phyloP scores from a whole-genome alignment of 2,888 invertebrate genomes.

The Habrosyne pyritoides region DNA sequence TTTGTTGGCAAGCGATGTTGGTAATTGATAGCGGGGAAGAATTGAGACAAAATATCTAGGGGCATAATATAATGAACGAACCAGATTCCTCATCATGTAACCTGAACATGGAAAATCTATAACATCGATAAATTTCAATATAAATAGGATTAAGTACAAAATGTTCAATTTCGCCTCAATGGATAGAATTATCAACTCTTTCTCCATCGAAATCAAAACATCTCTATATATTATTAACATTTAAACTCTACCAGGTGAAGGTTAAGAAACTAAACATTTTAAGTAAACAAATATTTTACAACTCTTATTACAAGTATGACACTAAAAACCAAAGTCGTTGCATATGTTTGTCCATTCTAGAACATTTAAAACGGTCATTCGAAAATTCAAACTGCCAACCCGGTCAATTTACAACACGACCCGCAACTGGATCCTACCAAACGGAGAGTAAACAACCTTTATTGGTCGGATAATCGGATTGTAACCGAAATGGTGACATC shows the following conservation, averaged over 20 bases:
- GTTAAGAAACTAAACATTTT: background rate
- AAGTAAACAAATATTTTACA: background rate
- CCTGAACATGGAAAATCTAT: too few species aligned
- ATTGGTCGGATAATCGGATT: slow-evolving; percentile 26
- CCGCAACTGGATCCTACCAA: slow-evolving; percentile 12
- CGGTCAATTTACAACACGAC: slow-evolving; percentile 8
- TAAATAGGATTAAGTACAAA: too few species aligned
- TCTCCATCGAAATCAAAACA: too few species aligned
- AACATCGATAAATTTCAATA: too few species aligned
- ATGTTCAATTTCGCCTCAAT: too few species aligned
- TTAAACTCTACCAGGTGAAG: background rate
- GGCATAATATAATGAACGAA: too few species aligned
- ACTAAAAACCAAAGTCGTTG: background rate
- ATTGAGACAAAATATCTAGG: too few species aligned
- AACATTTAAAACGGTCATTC: slow-evolving; percentile 11
- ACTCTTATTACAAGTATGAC: background rate
- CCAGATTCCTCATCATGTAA: too few species aligned
- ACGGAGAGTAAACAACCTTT: slow-evolving; percentile 13
- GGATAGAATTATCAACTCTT: too few species aligned
- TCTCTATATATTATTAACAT: too few species aligned
- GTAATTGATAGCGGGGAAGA: too few species aligned
- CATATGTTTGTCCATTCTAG: background rate
- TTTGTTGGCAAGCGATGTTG: too few species aligned
- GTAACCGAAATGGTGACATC: slow-evolving; percentile 47
- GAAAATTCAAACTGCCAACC: slow-evolving; percentile 13